These are phyloP conservation scores for Cyprinodon brontotheroides DNA, from an alignment of 2,113 vertebrate species.

Conservation along the genomic window DNA sequence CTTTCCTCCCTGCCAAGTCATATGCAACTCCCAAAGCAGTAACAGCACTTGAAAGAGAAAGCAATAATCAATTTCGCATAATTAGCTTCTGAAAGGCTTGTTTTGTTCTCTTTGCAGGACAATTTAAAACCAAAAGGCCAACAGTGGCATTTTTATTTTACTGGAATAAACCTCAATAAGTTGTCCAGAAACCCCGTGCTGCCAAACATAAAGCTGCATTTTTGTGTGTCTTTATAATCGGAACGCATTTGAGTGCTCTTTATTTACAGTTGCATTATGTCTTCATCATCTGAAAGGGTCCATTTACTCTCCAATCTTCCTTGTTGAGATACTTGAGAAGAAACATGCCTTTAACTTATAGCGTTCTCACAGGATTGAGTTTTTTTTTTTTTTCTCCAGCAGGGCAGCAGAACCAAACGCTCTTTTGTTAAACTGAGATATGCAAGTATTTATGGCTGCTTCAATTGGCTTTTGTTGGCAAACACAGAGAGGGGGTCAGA, in stretches of 20 bases:
- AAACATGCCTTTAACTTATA: conserved; percentile 26
- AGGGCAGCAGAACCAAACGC: conserved; percentile 56
- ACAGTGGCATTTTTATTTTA: conserved; percentile 60
- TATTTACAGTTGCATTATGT: conserved; percentile 46
- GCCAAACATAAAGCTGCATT: conserved; percentile 46
- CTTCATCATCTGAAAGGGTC: conserved; percentile 20
- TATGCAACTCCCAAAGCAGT: conserved; percentile 77
- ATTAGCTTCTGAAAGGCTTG: conserved; percentile 65
- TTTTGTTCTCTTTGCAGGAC: conserved; percentile 63
- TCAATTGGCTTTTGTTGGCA: conserved; percentile 77
- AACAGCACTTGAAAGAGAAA: conserved; percentile 72
- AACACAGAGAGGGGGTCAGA: conserved; percentile 49
- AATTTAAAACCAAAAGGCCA: conserved; percentile 52
- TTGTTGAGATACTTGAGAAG: conserved; percentile 44
- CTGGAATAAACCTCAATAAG: conserved; percentile 61
- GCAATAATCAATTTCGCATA: conserved; percentile 78
- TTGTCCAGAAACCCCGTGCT: conserved; percentile 62
- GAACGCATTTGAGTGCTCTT: conserved; percentile 25
- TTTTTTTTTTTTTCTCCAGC: conserved; percentile 41
- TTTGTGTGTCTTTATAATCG: conserved; percentile 55
- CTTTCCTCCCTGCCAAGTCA: conserved; percentile 76
- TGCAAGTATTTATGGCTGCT: conserved; percentile 72
- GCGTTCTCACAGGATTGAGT: conserved; percentile 34
- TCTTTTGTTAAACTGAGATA: conserved; percentile 71
- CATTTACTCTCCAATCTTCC: conserved; percentile 46